phyloP scores from a whole-genome alignment of 2,113 vertebrate genomes.

The Anarhynchus alexandrinus region DNA sequence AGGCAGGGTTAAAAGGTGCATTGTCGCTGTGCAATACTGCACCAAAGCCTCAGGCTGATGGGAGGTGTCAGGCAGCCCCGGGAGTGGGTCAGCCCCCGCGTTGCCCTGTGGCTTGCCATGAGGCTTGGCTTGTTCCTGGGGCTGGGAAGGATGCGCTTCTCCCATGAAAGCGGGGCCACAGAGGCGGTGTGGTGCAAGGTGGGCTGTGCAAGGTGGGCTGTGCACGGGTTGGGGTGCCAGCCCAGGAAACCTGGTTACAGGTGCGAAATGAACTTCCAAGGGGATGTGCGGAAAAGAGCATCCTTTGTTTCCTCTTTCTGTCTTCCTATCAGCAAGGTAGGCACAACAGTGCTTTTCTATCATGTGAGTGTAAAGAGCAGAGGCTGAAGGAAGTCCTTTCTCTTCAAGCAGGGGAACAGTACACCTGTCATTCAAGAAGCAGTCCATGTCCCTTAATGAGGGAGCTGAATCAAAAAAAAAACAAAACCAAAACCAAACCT shows the following conservation, averaged over 20 bases:
- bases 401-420: neutral
- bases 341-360: neutral
- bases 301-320: neutral
- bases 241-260: neutral
- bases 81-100: rapidly evolving
- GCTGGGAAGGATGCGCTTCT: neutral
- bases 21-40: neutral
- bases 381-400: neutral
- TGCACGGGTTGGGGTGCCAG: rapidly evolving
- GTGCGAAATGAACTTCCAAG: neutral
- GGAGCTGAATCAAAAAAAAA: neutral
- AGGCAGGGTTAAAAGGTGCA: neutral
- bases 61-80: neutral
- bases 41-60: neutral
- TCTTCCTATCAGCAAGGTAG: neutral
- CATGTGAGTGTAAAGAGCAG: neutral
- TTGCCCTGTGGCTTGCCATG: neutral
- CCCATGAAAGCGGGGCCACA: rapidly evolving
- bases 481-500: neutral
- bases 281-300: neutral
- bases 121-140: neutral
- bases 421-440: neutral
- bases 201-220: neutral
- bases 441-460: neutral
- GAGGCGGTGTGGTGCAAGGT: rapidly evolving